Conservation (phyloP, 2,113 vertebrate genomes). For the Laticauda laticaudata region DNA sequence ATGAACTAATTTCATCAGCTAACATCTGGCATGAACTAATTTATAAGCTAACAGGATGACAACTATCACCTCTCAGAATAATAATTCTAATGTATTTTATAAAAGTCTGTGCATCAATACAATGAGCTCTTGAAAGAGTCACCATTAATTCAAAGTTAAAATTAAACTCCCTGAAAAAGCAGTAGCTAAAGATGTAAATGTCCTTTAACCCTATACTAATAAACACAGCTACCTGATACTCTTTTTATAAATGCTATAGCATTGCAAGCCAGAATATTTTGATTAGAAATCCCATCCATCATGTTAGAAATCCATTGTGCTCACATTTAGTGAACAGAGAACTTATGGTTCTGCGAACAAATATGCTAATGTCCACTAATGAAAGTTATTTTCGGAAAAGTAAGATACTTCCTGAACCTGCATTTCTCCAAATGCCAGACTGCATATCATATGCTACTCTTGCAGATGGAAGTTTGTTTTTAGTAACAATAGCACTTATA, state of each 20-base stretch:
- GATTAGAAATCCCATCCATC: not conserved
- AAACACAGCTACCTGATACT: not conserved
- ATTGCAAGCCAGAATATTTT: not conserved
- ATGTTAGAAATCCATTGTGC: not conserved
- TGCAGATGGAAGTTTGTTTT: not conserved
- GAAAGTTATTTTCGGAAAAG: not conserved
- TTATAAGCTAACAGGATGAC: not conserved
- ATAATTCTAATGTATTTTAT: not conserved
- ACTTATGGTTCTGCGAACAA: not conserved
- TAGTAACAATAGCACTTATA: not conserved
- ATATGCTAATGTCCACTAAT: not conserved
- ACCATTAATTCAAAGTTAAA: not conserved
- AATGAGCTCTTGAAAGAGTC: not conserved
- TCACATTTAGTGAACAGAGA: not conserved
- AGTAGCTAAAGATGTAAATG: not conserved
- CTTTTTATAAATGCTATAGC: not conserved
- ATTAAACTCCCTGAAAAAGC: not conserved
- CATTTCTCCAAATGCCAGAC: not conserved
- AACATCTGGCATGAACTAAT: not conserved
- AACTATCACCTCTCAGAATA: not conserved
- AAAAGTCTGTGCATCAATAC: not conserved
- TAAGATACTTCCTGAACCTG: not conserved
- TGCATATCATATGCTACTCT: not conserved
- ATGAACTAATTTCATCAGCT: not conserved
- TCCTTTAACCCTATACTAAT: not conserved